Evolutionary conservation across 2,888 invertebrate genomes (phyloP), one percentile per base, ranked within the genome.

Genomic region (Zaprionus obscuricornis): DNA sequence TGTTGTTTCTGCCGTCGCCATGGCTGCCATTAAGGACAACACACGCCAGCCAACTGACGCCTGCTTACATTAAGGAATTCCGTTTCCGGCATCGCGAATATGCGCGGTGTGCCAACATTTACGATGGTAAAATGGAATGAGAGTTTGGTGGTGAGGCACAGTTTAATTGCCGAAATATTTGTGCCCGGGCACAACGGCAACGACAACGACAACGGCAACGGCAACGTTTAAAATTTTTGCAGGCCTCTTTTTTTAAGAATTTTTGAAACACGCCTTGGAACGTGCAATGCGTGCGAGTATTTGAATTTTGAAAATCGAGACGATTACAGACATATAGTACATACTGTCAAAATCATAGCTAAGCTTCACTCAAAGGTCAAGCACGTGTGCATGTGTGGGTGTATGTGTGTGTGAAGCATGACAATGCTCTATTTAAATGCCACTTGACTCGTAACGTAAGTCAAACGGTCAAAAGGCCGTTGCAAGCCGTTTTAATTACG

Each of bases 21-120:
- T 50, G 59, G 63, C 64, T 43, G 74, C 69, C 78, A 84, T 81
- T 81, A 84, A 81, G 57, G 58, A 45, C 66, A 52, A 60, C 84
- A 79, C 84, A 79, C 66, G 84, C 74, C 81, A 84, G 78, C 78
- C 82, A 62, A 57, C 69, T 77, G 78, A 81, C 84, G 84, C 78
- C 78, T 84, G 84, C 54, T 60, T 64, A 84, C 59, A 84, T 83
- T 83, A 76, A 74, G 68, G 66, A 71, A 74, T 77, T 77, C 55
- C 65, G 59, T 47, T 82, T 56, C 40, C 60, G 49, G 29, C 60
- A 67, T 56, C 55, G 45, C 60, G 56, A 55, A 67, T 73, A 73
- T 71, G 62, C 68, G 56, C 68, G 71, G 71, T 75, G 57, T 34
- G 50, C 54, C 52, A 36, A 17, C 42, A 22, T 34, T 18, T 26